These are phyloP conservation scores for Pseudorectes ferrugineus DNA, from an alignment of 2,113 vertebrate species.

Conservation along the genomic window DNA sequence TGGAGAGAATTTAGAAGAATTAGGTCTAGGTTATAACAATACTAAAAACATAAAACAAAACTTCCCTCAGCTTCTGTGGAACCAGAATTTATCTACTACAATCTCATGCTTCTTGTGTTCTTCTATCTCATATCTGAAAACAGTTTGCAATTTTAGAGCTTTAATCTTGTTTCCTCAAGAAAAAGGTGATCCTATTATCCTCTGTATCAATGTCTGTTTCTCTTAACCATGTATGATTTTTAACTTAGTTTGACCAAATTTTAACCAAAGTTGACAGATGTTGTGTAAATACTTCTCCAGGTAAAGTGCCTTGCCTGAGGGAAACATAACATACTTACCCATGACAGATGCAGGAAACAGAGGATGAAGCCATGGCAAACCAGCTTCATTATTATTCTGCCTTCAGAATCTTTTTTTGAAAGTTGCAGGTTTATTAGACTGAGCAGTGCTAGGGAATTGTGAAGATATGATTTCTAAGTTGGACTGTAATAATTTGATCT, in stretches of 20 bases:
- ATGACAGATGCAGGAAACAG: neutral
- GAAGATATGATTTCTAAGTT: neutral
- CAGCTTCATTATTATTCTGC: neutral
- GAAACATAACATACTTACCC: neutral
- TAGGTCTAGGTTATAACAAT: neutral
- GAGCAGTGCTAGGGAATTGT: neutral
- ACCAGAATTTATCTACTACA: neutral
- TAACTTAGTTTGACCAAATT: neutral
- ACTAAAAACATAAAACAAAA: neutral
- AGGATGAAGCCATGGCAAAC: neutral
- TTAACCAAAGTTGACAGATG: constrained; percentile 12
- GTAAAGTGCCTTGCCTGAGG: neutral
- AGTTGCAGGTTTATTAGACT: neutral
- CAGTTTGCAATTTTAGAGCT: neutral
- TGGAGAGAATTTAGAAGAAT: neutral
- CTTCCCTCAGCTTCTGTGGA: neutral
- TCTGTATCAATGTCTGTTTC: neutral
- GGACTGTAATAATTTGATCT: neutral
- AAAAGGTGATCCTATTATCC: neutral
- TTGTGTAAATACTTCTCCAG: constrained; percentile 30
- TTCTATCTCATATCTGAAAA: neutral
- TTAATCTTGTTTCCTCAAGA: neutral
- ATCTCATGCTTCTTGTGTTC: neutral
- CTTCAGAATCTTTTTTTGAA: neutral
- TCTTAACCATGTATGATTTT: neutral